Conservation (phyloP, 2,797 vertebrate genomes). For the Falco naumanni region DNA sequence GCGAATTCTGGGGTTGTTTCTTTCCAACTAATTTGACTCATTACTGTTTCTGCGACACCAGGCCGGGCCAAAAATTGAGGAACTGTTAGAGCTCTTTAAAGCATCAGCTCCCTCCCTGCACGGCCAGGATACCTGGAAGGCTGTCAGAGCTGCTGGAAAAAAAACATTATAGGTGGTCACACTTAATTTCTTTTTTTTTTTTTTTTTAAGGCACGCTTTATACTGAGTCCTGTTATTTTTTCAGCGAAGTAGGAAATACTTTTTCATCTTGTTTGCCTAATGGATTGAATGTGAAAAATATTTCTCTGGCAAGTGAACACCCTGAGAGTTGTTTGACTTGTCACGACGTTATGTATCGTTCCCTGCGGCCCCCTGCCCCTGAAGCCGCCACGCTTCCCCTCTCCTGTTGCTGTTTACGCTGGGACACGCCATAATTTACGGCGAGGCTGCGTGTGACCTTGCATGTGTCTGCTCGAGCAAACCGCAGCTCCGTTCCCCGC, state of each 20-base stretch:
- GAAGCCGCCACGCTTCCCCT: slow-evolving; percentile 32
- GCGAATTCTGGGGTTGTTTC: background rate
- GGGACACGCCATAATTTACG: slow-evolving; percentile 53
- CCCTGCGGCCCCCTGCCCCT: background rate
- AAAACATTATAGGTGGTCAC: background rate
- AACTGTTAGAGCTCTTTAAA: background rate
- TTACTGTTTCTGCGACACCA: background rate
- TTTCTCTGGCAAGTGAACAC: slow-evolving; percentile 56
- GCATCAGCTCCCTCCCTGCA: background rate
- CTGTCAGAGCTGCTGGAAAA: slow-evolving; percentile 30
- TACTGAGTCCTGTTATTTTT: slow-evolving; percentile 9
- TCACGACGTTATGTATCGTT: slow-evolving; percentile 56
- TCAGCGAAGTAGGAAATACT: slow-evolving; percentile 42
- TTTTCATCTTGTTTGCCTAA: slow-evolving; percentile 65
- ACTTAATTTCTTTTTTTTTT: slow-evolving; percentile 25
- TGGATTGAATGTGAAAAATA: slow-evolving; percentile 63
- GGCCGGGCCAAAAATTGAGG: background rate
- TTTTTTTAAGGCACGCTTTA: background rate
- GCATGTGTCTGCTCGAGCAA: slow-evolving; percentile 22
- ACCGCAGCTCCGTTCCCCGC: background rate
- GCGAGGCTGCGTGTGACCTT: slow-evolving; percentile 66
- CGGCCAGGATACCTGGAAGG: slow-evolving; percentile 2
- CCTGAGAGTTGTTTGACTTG: slow-evolving; percentile 64
- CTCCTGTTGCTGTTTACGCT: slow-evolving; percentile 45
- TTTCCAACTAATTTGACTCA: slow-evolving; percentile 29